phyloP scores from a whole-genome alignment of 2,113 vertebrate genomes.

The Siniperca chuatsi region DNA sequence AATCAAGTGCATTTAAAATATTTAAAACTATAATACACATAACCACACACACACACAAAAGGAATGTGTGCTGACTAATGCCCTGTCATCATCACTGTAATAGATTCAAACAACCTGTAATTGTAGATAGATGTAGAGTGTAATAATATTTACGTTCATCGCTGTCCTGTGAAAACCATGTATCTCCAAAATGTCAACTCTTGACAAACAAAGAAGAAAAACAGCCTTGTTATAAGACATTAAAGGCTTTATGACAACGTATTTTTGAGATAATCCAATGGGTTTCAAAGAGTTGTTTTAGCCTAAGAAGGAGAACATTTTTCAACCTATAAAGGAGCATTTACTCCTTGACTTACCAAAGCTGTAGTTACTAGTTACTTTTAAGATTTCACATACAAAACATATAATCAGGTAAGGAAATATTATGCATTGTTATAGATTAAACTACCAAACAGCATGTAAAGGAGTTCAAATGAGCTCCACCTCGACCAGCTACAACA shows the following conservation, averaged over 20 bases:
- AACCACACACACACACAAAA: not conserved
- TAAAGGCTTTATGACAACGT: not conserved
- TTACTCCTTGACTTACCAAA: not conserved
- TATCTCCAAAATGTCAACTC: not conserved
- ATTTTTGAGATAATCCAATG: too few species aligned
- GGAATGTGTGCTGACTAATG: not conserved
- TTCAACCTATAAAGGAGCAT: not conserved
- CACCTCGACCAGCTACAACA: not conserved
- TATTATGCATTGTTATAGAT: not conserved
- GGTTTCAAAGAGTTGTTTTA: not conserved
- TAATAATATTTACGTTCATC: not conserved
- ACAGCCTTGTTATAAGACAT: not conserved
- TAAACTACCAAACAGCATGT: not conserved
- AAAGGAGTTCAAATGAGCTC: not conserved
- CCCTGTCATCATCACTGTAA: not conserved
- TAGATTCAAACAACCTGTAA: not conserved
- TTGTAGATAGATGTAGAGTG: not conserved
- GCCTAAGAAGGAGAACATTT: not conserved
- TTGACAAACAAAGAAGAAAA: too few species aligned
- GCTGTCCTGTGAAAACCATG: not conserved
- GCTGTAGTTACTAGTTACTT: too few species aligned
- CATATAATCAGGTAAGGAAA: not conserved
- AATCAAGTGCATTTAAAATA: constrained; percentile 38
- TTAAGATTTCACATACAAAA: too few species aligned
- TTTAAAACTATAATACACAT: not conserved